Evolutionary conservation across 2,113 vertebrate genomes (phyloP), one percentile per base, ranked within the genome.

Genomic region (Cyphomyrus discorhynchus): DNA sequence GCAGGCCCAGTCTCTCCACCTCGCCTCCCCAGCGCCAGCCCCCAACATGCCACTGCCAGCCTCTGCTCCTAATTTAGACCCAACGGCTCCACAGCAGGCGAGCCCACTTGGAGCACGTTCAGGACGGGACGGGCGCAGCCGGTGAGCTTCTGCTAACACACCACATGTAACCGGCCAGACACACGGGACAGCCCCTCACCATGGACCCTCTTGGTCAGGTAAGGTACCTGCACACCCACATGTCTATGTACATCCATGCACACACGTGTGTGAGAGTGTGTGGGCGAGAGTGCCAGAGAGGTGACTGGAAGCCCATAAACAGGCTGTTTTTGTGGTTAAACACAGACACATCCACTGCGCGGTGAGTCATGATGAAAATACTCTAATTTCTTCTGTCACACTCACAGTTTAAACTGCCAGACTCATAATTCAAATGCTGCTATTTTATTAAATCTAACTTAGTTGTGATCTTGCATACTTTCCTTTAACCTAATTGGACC

Each of bases 1-100:
- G 42, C 93, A 93, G 93, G 92, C 92, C 93, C 46, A 2, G 24
- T 35, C 52, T 31, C 42, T 88, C 46, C 49, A 19, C 21, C 42
- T 74, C 66, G 8, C 74, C 45, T n/a, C n/a, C 39, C 21, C 35
- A 87, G 89, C 21, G 0, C 89, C 52, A 46, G 4, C 46, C 39
- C 80, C 27, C 66, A 6, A 62, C 93, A 93, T 94, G 92, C 92
- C 93, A 82, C 2, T 88, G 84, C 50, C 27, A 49, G 87, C 87
- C 62, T 42, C 58, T 53, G 52, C 58, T 95, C 95, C 93, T 91
- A 94, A 95, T 94, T 95, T 95, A 95, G 95, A 92, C 89, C 47
- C 47, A 21, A 19, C 46, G 1, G 84, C 19, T 86, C 62, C 82
- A 17, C 19, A 4, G 89, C 35, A 87, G 77, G 27, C 15, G 47